Evolutionary conservation across 2,888 invertebrate genomes (phyloP).

Genomic region (Synergus japonicus): DNA sequence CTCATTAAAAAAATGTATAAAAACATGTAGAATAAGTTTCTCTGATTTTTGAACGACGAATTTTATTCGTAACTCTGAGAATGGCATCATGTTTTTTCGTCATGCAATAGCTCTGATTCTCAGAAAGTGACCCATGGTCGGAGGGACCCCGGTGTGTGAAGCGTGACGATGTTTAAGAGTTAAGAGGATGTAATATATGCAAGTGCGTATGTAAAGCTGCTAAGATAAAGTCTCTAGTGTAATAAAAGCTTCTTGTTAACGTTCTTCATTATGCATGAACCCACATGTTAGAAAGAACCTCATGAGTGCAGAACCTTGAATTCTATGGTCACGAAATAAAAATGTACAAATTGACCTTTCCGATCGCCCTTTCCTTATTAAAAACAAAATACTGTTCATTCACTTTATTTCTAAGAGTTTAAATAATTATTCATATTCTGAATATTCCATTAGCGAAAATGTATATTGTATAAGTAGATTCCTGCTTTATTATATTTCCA

Average conservation of each 20-base stretch:
- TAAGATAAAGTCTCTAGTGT: conserved; percentile 19
- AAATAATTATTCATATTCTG: background rate
- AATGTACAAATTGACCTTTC: background rate
- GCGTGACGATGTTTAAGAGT: conserved; percentile 37
- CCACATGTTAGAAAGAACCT: background rate
- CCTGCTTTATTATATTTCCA: background rate
- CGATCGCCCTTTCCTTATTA: background rate
- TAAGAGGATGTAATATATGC: conserved; percentile 34
- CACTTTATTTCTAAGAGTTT: background rate
- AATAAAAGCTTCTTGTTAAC: conserved; percentile 10
- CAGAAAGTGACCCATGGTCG: conserved; percentile 16
- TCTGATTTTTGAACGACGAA: background rate
- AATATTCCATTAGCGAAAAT: background rate
- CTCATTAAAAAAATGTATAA: background rate
- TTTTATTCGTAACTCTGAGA: background rate
- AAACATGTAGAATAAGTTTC: background rate
- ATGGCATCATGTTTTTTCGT: background rate
- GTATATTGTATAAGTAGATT: too few relatives aligned
- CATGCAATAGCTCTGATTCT: conserved; percentile 6
- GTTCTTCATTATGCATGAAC: conserved; percentile 33
- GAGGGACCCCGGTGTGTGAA: conserved; percentile 30
- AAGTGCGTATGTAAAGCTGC: conserved; percentile 21
- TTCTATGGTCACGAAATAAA: background rate
- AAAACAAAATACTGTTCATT: background rate
- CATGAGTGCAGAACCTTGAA: background rate